phyloP scores from a whole-genome alignment of 2,888 invertebrate genomes.

The Hyalella azteca region DNA sequence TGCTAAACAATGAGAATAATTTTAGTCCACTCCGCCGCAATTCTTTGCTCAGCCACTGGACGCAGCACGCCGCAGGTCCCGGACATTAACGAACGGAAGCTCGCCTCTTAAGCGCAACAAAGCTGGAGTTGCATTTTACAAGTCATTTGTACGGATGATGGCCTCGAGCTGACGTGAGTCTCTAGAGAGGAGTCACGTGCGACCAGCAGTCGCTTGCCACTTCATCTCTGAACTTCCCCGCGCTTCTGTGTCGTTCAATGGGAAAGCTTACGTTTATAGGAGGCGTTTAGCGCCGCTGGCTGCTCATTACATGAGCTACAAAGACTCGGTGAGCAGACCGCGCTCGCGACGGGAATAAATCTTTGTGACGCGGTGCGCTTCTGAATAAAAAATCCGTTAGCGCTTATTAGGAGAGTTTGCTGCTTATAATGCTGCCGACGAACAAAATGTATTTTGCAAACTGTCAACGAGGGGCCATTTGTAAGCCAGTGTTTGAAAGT shows the following conservation, averaged over 20 bases:
- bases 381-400: constrained; percentile 20
- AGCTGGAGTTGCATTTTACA: background rate
- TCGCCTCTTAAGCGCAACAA: background rate
- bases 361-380: background rate
- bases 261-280: background rate
- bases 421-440: background rate
- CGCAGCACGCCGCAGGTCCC: too few species aligned
- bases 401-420: constrained; percentile 1
- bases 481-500: background rate
- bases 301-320: constrained; percentile 7
- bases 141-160: background rate
- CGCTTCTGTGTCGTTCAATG: background rate
- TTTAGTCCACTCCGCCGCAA: too few species aligned
- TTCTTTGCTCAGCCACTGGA: too few species aligned
- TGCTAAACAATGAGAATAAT: too few species aligned
- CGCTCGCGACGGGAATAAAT: constrained; percentile 1
- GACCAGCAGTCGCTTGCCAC: background rate
- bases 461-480: background rate
- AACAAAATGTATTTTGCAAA: background rate
- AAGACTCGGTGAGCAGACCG: background rate
- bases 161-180: constrained; percentile 19
- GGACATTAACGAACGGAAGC: background rate
- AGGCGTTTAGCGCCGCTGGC: background rate
- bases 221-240: constrained; percentile 6
- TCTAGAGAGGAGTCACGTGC: constrained; percentile 10